These are phyloP conservation scores for Charadrius vociferus DNA, from an alignment of 2,113 vertebrate genomes.

Conservation along the genomic window DNA sequence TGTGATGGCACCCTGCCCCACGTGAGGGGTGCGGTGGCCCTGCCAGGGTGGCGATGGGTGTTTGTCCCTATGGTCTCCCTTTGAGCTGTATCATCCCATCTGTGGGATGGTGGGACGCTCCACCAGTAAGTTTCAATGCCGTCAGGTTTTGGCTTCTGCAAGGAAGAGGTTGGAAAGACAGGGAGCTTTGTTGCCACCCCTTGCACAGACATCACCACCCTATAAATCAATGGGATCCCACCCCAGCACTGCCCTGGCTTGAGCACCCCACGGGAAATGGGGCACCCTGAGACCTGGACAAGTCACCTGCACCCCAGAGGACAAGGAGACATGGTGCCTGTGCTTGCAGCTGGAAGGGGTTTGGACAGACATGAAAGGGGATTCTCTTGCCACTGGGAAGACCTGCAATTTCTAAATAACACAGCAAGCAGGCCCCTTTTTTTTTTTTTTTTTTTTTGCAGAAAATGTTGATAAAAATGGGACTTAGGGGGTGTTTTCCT, in stretches of 20 bases:
- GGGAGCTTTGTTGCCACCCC: accelerated
- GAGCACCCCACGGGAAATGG: accelerated
- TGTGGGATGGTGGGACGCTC: accelerated
- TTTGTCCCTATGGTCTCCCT: not conserved
- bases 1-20: not conserved
- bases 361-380: not conserved
- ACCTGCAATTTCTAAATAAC: not conserved
- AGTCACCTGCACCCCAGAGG: accelerated
- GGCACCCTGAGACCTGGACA: not conserved
- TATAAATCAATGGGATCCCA: not conserved
- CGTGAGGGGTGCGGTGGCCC: not conserved
- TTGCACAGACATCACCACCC: accelerated
- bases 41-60: accelerated
- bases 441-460: not conserved
- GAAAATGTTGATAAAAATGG: not conserved
- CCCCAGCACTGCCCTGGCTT: accelerated
- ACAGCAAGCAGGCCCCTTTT: not conserved
- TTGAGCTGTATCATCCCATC: accelerated
- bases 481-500: not conserved
- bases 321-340: accelerated
- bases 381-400: not conserved
- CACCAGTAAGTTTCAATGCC: accelerated
- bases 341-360: not conserved
- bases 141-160: not conserved
- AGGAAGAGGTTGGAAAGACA: not conserved